Percentiles rank a stretch among this genome's conserved stretches.
These are phyloP conservation scores for Ariolimax columbianus DNA, from an alignment of 2,888 invertebrate genomes.

Conservation along the genomic window DNA sequence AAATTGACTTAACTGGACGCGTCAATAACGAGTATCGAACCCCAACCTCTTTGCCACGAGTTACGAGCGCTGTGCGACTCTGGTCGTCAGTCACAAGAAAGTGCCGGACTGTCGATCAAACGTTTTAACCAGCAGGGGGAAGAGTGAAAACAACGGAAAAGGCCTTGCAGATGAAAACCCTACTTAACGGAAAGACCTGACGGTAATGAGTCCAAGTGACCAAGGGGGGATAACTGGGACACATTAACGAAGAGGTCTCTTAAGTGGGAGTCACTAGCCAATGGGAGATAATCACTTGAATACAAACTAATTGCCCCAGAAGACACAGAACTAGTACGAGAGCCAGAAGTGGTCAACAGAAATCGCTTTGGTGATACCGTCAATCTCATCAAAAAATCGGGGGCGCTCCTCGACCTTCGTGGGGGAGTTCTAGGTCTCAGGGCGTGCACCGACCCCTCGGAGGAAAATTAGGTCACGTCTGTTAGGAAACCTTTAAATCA, in stretches of 20 bases:
- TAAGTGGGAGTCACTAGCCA: not conserved
- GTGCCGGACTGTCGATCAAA: too few relatives aligned
- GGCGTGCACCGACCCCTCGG: too few relatives aligned
- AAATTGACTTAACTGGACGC: too few relatives aligned
- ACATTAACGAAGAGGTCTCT: not conserved
- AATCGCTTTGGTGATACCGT: not conserved
- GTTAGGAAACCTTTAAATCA: too few relatives aligned
- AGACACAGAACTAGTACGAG: not conserved
- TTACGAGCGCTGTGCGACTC: too few relatives aligned
- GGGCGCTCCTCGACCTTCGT: too few relatives aligned
- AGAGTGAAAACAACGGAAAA: not conserved
- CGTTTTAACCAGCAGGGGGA: not conserved
- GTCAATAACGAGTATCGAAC: too few relatives aligned
- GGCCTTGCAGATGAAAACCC: not conserved
- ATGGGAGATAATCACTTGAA: not conserved
- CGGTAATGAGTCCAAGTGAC: not conserved
- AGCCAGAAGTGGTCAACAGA: not conserved
- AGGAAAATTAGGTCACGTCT: too few relatives aligned
- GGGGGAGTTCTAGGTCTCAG: too few relatives aligned
- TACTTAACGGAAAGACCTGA: not conserved
- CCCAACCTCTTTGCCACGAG: too few relatives aligned
- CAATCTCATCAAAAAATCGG: not conserved
- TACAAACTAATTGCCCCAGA: not conserved
- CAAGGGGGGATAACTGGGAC: not conserved
- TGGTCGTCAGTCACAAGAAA: too few relatives aligned